phyloP scores from a whole-genome alignment of 92 coral and sea anemone species.

The Porites divaricata region DNA sequence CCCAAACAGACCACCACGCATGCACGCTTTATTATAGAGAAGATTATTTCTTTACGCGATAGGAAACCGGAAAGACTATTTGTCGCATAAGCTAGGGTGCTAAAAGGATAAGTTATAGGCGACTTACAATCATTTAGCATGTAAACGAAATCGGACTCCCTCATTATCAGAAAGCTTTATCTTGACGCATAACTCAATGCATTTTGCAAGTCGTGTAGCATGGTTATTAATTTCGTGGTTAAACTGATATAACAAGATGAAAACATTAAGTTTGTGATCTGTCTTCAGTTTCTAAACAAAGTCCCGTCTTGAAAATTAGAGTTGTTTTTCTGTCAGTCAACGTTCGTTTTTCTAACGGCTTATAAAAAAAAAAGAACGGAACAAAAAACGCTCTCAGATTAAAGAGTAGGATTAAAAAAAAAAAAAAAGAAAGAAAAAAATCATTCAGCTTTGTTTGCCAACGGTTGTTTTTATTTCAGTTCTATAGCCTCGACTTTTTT shows the following conservation, averaged over 20 bases:
- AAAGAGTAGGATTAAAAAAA: slow-evolving; percentile 1
- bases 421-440: neutral
- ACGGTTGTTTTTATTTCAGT: neutral
- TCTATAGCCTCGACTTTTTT: neutral
- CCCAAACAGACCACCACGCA: slow-evolving; percentile 10
- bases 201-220: slow-evolving; percentile 22
- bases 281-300: neutral
- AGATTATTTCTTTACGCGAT: slow-evolving; percentile 36
- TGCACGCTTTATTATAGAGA: neutral
- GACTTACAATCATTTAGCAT: slow-evolving; percentile 44
- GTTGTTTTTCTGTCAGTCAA: neutral
- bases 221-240: slow-evolving; percentile 41
- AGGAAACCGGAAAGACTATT: slow-evolving; percentile 46
- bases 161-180: slow-evolving; percentile 25
- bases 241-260: slow-evolving; percentile 27
- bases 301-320: neutral
- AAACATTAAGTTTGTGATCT: neutral
- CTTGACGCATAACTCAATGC: slow-evolving; percentile 32
- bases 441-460: neutral
- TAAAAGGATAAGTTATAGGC: slow-evolving; percentile 48
- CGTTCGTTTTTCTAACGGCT: neutral
- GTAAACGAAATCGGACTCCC: slow-evolving; percentile 24
- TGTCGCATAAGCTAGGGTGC: slow-evolving; percentile 45
- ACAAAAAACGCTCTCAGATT: slow-evolving; percentile 14
- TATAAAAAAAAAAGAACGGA: neutral